phyloP scores from a whole-genome alignment of 2,888 invertebrate species.

The Monochamus alternatus region DNA sequence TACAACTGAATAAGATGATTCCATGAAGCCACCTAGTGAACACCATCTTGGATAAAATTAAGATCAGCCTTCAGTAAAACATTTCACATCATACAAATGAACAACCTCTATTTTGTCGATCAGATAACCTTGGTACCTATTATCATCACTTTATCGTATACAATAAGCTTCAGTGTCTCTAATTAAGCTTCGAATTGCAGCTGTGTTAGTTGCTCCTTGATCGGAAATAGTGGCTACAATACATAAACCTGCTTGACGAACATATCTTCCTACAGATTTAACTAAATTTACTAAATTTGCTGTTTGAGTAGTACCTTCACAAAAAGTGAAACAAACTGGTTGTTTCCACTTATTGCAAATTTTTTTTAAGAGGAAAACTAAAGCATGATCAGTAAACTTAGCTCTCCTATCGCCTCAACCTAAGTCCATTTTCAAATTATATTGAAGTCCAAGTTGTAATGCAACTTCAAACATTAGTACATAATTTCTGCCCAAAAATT shows the following conservation, averaged over 20 bases:
- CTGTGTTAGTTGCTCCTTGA: slow-evolving; percentile 57
- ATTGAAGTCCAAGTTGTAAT: slow-evolving; percentile 42
- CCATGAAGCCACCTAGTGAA: slow-evolving; percentile 44
- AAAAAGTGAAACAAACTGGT: slow-evolving; percentile 52
- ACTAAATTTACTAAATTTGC: slow-evolving; percentile 43
- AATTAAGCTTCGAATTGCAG: slow-evolving; percentile 50
- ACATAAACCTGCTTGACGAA: slow-evolving; percentile 48
- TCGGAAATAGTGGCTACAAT: slow-evolving; percentile 59
- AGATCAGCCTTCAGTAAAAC: slow-evolving; percentile 36
- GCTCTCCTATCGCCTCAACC: slow-evolving; percentile 29
- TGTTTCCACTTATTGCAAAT: slow-evolving; percentile 56
- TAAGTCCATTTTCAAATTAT: slow-evolving; percentile 44
- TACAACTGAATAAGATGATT: slow-evolving; percentile 41
- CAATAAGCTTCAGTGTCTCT: slow-evolving; percentile 44
- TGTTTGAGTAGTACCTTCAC: slow-evolving; percentile 44
- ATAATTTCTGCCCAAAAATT: slow-evolving; percentile 42
- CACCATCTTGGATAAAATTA: slow-evolving; percentile 33
- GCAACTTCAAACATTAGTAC: slow-evolving; percentile 53
- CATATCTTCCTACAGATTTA: slow-evolving; percentile 45
- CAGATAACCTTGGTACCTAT: slow-evolving; percentile 41
- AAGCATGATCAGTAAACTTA: slow-evolving; percentile 55
- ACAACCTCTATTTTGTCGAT: slow-evolving; percentile 49
- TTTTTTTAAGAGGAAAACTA: slow-evolving; percentile 55
- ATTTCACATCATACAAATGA: slow-evolving; percentile 52
- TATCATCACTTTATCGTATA: slow-evolving; percentile 31